Evolutionary conservation across 1,140 invertebrate genomes (phyloP), one percentile per base, ranked within the genome.

Genomic region (Diprion similis): DNA sequence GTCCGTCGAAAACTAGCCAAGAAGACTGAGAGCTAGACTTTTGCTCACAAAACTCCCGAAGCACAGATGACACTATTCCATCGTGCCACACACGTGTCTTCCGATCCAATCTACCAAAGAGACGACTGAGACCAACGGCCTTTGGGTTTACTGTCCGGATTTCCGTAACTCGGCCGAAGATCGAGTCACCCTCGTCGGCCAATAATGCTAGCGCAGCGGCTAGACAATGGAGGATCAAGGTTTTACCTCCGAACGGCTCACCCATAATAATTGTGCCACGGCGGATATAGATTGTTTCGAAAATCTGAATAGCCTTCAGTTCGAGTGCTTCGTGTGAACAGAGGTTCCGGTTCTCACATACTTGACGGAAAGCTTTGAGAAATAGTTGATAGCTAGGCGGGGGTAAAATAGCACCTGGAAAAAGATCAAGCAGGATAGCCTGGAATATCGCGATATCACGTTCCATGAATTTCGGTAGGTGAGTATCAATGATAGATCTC

Each of bases 271-370:
- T 78, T 76, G 94, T 90, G 46, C 90, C 90, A 78, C 91, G 90
- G 75, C 90, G 84, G n/a, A 92, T 89, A 72, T 91, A 88, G 87
- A 94, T 90, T 85, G 91, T 92, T 84, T 94, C 92, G 72, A 92
- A 91, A 24, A 92, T 89, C 86, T 92, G 91, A 69, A 91, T 83
- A 4, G 89, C 89, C 85, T 94, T 94, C 73, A 90, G 80, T 72
- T 91, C 83, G 76, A 94, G 92, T 68, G 83, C 83, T 15, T 90
- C 83, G 1, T 88, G 87, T 47, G 89, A 82, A 73, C 90, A 87
- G 10, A 94, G 77, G 77, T 90, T 90, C 76, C 86, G 86, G 64
- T 88, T 84, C 8, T 77, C 46, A 73, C 88, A 89, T 7, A 88
- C 71, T 65, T 80, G 77, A 71, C 85, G 78, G 11, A 88, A 71